Evolutionary conservation across 2,888 invertebrate genomes (phyloP).

Genomic region (Schrankia costaestrigalis): DNA sequence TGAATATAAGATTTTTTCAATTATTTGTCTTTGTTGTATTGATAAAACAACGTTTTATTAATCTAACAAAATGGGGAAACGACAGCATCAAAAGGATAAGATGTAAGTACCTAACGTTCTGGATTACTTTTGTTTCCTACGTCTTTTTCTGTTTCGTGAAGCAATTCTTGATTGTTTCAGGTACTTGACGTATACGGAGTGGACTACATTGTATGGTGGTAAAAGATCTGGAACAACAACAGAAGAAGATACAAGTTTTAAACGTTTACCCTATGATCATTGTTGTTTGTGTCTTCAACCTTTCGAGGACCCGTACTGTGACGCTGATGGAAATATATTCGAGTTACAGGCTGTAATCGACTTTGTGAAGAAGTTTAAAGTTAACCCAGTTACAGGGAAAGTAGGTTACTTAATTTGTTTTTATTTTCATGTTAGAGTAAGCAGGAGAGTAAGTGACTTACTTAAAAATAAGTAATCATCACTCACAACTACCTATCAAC

Average conservation of each 20-base stretch:
- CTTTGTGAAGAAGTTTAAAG: constrained; percentile 93
- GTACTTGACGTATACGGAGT: constrained; percentile 93
- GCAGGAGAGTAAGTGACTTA: no score
- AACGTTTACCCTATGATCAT: constrained; percentile 94
- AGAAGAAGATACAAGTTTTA: constrained; percentile 90
- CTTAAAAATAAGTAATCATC: no score
- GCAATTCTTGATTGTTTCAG: constrained; percentile 54
- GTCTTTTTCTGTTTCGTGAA: neutral
- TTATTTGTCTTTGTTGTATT: no score
- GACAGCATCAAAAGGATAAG: constrained; percentile 97
- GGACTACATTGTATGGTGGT: constrained; percentile 94
- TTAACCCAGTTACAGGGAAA: constrained; percentile 96
- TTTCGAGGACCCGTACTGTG: constrained; percentile 95
- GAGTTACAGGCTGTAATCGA: constrained; percentile 93
- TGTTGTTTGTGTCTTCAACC: constrained; percentile 96
- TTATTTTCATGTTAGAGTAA: no score
- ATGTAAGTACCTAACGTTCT: constrained; percentile 80
- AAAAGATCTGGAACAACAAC: constrained; percentile 86
- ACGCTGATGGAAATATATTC: constrained; percentile 94
- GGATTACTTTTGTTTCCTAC: neutral
- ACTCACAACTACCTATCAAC: no score
- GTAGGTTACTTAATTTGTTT: no score
- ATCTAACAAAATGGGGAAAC: constrained; percentile 89
- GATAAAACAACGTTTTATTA: no score
- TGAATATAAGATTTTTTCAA: no score